These are phyloP conservation scores for Neogale vison DNA, from an alignment of 2,113 vertebrate species.

Conservation along the genomic window DNA sequence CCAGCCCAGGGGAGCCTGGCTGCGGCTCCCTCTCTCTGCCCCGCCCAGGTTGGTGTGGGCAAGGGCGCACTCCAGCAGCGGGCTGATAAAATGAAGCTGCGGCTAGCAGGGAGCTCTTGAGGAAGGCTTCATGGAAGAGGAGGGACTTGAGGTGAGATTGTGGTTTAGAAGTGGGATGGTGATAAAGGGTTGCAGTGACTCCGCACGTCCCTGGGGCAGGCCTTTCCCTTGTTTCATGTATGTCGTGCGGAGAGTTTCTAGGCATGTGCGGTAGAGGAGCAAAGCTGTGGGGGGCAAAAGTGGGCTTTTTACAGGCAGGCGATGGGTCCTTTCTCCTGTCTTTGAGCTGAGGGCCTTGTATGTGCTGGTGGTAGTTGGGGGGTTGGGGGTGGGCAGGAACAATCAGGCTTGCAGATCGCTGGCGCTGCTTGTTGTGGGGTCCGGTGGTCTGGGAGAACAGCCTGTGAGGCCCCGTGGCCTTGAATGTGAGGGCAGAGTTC, in stretches of 20 bases:
- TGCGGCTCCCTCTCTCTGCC: background rate
- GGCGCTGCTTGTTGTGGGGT: background rate
- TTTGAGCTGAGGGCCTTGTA: background rate
- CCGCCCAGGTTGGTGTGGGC: background rate
- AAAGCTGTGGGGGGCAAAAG: background rate
- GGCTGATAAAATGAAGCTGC: background rate
- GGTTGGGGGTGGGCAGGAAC: background rate
- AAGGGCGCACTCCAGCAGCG: background rate
- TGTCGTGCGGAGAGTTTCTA: background rate
- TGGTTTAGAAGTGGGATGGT: background rate
- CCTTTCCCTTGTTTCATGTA: background rate
- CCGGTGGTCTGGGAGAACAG: background rate
- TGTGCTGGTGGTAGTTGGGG: too few species aligned
- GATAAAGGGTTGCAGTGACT: background rate
- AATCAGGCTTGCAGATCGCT: background rate
- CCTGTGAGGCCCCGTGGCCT: background rate
- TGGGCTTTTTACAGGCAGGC: background rate
- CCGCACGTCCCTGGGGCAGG: accelerated
- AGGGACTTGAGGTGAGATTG: background rate
- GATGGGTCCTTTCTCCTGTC: background rate
- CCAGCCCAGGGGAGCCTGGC: background rate
- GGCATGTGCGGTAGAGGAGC: background rate
- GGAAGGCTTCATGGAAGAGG: background rate
- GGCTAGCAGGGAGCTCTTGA: background rate
- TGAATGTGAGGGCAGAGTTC: background rate